Base-by-base conservation (phyloP, 2,113 vertebrate genomes). In the Strix uralensis region DNA sequence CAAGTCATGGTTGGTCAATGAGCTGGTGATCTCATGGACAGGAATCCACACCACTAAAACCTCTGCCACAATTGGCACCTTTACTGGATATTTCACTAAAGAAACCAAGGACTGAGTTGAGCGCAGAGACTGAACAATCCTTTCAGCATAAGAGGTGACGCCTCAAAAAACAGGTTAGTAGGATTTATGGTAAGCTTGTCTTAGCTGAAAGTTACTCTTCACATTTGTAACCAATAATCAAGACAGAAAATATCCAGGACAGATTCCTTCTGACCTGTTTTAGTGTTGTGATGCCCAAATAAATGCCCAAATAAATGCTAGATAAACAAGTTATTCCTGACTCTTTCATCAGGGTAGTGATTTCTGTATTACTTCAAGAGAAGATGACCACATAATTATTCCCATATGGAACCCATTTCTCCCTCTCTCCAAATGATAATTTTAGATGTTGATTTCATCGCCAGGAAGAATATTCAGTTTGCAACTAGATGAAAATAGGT, bases 261-360 rank as follows among this genome's bases (percentile, higher is more conserved):
- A 83, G 47, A 89, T 92, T 94, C 54, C 42, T 90, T 93, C 30
- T 92, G 81, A 88, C 40, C 74, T 62, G 44, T 77, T 74, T 71
- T 74, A 67, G 59, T 29, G 25, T 78, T 74, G 36, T 69, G 92
- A 96, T 88, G 52, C 57, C 83, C 88, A 92, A 85, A 94, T 84
- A 81, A 84, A 93, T 86, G 81, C 62, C 59, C 52, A 89, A 87
- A 80, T 88, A 89, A 79, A 92, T 79, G 66, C 61, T 94, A 88
- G 69, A 92, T 81, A 94, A 96, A 97, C 95, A 97, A 96, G 61
- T 84, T 96, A 94, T 92, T 96, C 72, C 61, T 52, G 40, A 75
- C 34, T 88, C 59, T 92, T 86, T 95, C 92, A 84, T 84, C 61
- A 91, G 65, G 38, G 86, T 49, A 86, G 88, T 65, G 72, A 95